Base-by-base conservation (phyloP, 2,113 vertebrate genomes). In the Trinectes maculatus region DNA sequence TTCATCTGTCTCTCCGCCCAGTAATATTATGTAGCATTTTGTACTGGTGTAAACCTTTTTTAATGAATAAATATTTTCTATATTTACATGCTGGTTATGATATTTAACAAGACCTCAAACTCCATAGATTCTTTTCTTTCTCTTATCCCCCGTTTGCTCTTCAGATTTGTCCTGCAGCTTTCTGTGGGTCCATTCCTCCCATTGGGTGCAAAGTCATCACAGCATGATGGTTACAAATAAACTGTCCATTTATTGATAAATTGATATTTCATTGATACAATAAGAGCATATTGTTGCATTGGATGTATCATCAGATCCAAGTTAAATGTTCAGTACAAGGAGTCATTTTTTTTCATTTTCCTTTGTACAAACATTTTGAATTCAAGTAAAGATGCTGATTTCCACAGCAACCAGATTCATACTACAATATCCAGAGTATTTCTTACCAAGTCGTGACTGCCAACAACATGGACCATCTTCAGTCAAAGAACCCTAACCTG, bases 21-120 rank as follows among this genome's bases (percentile, higher is more conserved):
- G 91, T 93, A 90, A 89, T 90, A 90, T 83, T 85, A 91, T 93
- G 93, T 93, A 93, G 92, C 91, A 93, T 87, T 92, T 92, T 91
- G 51, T 91, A 91, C 77, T 86, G 74, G 71, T 88, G 85, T 90
- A 90, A 89, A 79, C 83, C 72, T 90, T 91, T 91, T 91, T 87
- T 86, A 85, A 89, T 85, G 71, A 92, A 93, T 93, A 93, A 93
- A 93, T 93, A 92, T 93, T 92, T 92, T 93, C 87, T 81, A 86
- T 93, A 93, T 92, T 90, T 91, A 87, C 60, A 18, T 57, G 34
- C 15, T 6, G 2, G 61, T 47, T 49, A 0, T 34, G 7, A 5
- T 8, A 40, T 65, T 55, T 56, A 37, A 36, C 11, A 29, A 12
- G 24, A 55, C 1, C 16, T 3, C n/a, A 33, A 22, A 51, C 13